A percentile compares a stretch with the other conserved stretches of the same genome.
phyloP scores from a whole-genome alignment of 2,113 vertebrate genomes.

The Epinephelus fuscoguttatus region DNA sequence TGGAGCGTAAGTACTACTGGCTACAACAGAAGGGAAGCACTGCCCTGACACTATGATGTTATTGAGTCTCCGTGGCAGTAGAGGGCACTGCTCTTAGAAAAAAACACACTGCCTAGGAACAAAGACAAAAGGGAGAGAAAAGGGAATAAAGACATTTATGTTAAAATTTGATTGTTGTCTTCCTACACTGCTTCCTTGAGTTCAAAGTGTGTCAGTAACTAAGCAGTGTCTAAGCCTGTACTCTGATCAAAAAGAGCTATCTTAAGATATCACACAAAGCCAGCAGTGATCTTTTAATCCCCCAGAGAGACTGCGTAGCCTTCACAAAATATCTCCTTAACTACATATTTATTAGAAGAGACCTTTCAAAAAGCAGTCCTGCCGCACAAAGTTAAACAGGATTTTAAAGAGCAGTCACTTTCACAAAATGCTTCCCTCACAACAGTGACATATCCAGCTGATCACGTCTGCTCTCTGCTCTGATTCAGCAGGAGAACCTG shows the following conservation, averaged over 20 bases:
- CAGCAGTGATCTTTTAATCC: slow-evolving; percentile 73
- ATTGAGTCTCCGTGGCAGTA: slow-evolving; percentile 68
- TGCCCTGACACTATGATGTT: slow-evolving; percentile 42
- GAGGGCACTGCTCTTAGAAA: slow-evolving; percentile 65
- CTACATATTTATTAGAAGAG: slow-evolving; percentile 76
- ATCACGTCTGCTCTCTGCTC: slow-evolving; percentile 40
- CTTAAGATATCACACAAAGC: slow-evolving; percentile 80
- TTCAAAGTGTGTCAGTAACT: slow-evolving; percentile 59
- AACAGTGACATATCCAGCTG: slow-evolving; percentile 48
- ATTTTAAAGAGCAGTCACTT: slow-evolving; percentile 58
- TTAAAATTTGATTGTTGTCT: slow-evolving; percentile 67
- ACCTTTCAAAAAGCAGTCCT: slow-evolving; percentile 63
- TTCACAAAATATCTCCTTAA: slow-evolving; percentile 75
- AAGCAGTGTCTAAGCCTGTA: slow-evolving; percentile 67
- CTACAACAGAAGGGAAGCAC: slow-evolving; percentile 61
- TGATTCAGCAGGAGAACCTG: slow-evolving; percentile 56
- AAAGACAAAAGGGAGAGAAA: slow-evolving; percentile 44
- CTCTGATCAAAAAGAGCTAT: slow-evolving; percentile 77
- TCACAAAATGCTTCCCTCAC: slow-evolving; percentile 44
- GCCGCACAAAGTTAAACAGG: slow-evolving; percentile 56
- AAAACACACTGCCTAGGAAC: slow-evolving; percentile 2
- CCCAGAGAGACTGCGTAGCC: slow-evolving; percentile 63
- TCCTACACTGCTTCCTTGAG: slow-evolving; percentile 54
- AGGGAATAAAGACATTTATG: slow-evolving; percentile 34
- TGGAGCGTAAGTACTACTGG: slow-evolving; percentile 65